Evolutionary conservation across 1,140 invertebrate species (phyloP), one percentile per base, ranked within the genome.

Genomic region (Apocrypta bakeri): DNA sequence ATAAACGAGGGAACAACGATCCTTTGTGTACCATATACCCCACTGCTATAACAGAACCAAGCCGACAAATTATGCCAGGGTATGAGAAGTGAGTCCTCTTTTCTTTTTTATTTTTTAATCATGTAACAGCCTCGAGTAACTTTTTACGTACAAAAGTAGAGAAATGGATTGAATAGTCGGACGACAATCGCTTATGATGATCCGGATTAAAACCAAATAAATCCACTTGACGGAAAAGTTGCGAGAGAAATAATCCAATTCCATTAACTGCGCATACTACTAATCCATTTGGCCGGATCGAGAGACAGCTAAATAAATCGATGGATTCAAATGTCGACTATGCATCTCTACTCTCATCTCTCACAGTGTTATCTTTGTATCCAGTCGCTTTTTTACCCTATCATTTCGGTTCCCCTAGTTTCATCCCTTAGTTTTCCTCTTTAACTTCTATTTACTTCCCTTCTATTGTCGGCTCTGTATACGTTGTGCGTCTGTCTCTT

Each of bases 361-460:
- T 74, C 72, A 56, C 48, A 4, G 24, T 42, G 40, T 74, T 74
- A 74, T 74, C 72, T 27, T 12, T 31, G 3, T 56, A 27, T 29
- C 69, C 37, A 72, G 33, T 72, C 33, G 1, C 17, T 72, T 72
- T 56, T 74, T 61, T 56, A 25, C 11, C 42, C 48, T 56, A 27
- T 74, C 40, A 29, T 74, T 37, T 40, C 31, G 2, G 7, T 31
- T 11, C 61, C 4, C 40, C 25, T 56, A 21, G 24, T 24, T 29
- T 17, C 31, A 11, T 71, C 27, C 21, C 29, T 1, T 17, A 17
- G 21, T 40, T 31, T 21, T 72, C 31, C 69, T 72, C 69, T 72
- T 33, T 42, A 72, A 72, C 69, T 72, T 37, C n/a, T 72, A 42
- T 72, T 72, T 72, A 72, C 33, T 37, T n/a, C 69, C 31, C 69